Evolutionary conservation across 2,888 invertebrate genomes (phyloP), one percentile per base, ranked within the genome.

Genomic region (Endotricha flammealis): DNA sequence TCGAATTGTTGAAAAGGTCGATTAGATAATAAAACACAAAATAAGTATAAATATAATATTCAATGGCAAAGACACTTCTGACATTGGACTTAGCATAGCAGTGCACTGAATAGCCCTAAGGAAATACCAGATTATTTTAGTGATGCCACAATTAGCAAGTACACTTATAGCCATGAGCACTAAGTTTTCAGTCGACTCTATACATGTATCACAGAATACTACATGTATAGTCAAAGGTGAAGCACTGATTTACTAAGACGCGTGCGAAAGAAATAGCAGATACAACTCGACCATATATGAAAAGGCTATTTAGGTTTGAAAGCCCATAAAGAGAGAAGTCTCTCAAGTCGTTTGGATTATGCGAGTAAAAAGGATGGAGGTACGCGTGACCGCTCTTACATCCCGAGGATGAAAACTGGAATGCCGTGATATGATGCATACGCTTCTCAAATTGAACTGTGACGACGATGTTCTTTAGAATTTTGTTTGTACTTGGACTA

Each of bases 71-170:
- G n/a, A n/a, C n/a, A n/a, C n/a, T 25, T 27, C 29, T 25, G 29
- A 33, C 14, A 11, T 23, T 23, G 16, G 16, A 30, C 10, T 23
- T 36, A 20, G 8, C 57, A 60, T 52, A n/a, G n/a, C 53, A 53
- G 59, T 63, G n/a, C n/a, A 63, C 64, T 57, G 64, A 64, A 59
- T 56, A 42, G 40, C 50, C 50, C 48, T 49, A 46, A 48, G 63
- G 65, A 71, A 70, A 80, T 79, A 70, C 73, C 72, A 58, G 50
- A 58, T 70, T 78, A 81, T 80, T 80, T 79, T 60, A 60, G 71
- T 61, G 47, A 56, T 66, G 62, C 64, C 67, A 46, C 56, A 51
- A 73, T 78, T 73, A 79, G 75, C 66, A 49, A 58, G 50, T 59
- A 53, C 53, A 58, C 59, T 61, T 61, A 58, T 58, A 63, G 50